phyloP scores from a whole-genome alignment of 2,113 vertebrate genomes.

The Hyperoodon ampullatus region DNA sequence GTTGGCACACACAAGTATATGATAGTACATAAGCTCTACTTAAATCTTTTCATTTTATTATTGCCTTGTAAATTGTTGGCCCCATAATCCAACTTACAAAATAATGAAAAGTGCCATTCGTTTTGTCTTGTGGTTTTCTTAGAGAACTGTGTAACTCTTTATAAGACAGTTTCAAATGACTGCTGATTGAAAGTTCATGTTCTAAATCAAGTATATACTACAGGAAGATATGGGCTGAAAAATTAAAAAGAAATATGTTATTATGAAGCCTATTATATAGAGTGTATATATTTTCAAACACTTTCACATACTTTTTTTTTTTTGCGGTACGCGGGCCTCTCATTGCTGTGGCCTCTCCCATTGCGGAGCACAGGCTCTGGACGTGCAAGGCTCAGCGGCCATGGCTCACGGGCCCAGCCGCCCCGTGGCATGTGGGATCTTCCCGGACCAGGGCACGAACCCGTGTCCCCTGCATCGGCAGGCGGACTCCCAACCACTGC shows the following conservation, averaged over 20 bases:
- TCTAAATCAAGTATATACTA: background rate
- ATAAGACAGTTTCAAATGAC: background rate
- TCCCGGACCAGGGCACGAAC: too few species aligned
- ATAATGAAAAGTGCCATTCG: background rate
- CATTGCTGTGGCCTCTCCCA: too few species aligned
- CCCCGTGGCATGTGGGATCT: too few species aligned
- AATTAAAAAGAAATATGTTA: background rate
- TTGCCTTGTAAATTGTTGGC: background rate
- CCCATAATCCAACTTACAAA: background rate
- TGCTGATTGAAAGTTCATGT: background rate
- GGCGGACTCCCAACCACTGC: too few species aligned
- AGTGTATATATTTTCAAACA: background rate
- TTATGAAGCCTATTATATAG: background rate
- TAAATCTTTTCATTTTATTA: conserved; percentile 27
- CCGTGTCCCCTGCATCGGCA: too few species aligned
- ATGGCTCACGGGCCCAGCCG: too few species aligned
- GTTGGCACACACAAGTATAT: background rate
- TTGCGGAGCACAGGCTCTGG: too few species aligned
- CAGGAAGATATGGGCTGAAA: background rate
- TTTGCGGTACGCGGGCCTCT: too few species aligned
- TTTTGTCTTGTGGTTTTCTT: conserved; percentile 14
- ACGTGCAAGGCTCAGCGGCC: too few species aligned
- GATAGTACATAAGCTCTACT: background rate
- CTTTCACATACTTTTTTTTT: background rate
- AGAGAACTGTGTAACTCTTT: background rate